Percentiles rank a stretch among this genome's conserved stretches.
phyloP scores from a whole-genome alignment of 2,113 vertebrate species.

The Sorex araneus region DNA sequence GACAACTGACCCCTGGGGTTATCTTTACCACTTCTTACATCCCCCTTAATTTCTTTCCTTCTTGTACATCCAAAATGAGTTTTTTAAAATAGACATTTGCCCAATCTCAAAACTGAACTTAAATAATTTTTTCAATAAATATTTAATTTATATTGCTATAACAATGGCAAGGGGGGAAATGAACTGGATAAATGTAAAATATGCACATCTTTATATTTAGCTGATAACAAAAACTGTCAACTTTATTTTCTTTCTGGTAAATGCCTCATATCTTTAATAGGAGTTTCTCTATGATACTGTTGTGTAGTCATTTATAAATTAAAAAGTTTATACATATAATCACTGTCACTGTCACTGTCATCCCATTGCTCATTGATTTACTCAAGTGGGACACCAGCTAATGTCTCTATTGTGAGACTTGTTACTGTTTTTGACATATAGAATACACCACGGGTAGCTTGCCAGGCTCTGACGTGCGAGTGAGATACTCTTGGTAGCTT shows the following conservation, averaged over 20 bases:
- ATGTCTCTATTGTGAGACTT: too few relatives aligned
- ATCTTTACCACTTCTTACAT: neutral
- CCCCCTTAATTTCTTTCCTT: neutral
- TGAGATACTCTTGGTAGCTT: too few relatives aligned
- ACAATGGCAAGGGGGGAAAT: neutral
- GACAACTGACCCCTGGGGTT: too few relatives aligned
- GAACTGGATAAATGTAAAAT: neutral
- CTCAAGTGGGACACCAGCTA: too few relatives aligned
- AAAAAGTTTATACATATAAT: too few relatives aligned
- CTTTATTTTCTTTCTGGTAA: conserved; percentile 30
- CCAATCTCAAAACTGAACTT: neutral
- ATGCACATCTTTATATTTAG: neutral
- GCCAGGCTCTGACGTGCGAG: too few relatives aligned
- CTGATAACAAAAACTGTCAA: neutral
- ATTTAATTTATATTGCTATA: conserved; percentile 28
- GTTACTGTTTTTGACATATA: too few relatives aligned
- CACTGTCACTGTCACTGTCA: too few relatives aligned
- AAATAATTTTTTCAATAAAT: neutral
- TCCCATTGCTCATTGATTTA: too few relatives aligned
- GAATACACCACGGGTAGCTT: too few relatives aligned
- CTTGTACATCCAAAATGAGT: neutral
- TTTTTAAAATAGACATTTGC: neutral
- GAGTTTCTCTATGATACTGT: neutral
- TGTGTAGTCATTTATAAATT: neutral
- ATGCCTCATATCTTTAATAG: neutral